These are phyloP conservation scores for Garrulus glandarius DNA, from an alignment of 2,797 vertebrate species.

Conservation along the genomic window DNA sequence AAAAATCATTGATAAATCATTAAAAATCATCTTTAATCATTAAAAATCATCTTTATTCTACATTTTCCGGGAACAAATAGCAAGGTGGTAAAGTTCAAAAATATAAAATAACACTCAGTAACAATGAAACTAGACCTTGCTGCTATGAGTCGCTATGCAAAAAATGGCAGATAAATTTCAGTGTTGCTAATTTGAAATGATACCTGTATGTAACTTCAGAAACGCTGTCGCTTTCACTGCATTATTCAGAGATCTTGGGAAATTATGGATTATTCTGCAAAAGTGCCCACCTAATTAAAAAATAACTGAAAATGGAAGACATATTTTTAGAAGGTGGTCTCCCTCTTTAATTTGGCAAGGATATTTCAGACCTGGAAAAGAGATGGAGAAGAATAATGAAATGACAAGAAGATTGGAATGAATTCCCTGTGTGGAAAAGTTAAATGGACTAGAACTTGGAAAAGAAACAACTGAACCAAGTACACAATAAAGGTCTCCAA, in stretches of 20 bases:
- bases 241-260: background rate
- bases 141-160: accelerated
- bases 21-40: background rate
- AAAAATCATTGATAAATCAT: background rate
- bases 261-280: background rate
- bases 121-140: background rate
- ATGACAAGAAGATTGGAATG: background rate
- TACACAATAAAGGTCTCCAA: background rate
- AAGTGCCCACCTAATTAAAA: background rate
- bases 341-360: background rate
- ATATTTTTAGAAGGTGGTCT: background rate
- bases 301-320: background rate
- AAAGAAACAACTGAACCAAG: constrained; percentile 22
- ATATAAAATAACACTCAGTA: background rate
- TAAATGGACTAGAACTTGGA: constrained; percentile 1
- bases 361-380: background rate
- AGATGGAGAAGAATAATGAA: background rate
- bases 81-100: background rate
- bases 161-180: background rate
- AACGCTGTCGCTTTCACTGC: background rate
- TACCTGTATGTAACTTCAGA: background rate
- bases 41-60: background rate
- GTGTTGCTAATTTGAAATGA: background rate
- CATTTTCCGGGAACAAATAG: background rate
- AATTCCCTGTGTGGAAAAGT: background rate